These are phyloP conservation scores for Sus cebifrons DNA, from an alignment of 2,797 vertebrate genomes.

Conservation along the genomic window DNA sequence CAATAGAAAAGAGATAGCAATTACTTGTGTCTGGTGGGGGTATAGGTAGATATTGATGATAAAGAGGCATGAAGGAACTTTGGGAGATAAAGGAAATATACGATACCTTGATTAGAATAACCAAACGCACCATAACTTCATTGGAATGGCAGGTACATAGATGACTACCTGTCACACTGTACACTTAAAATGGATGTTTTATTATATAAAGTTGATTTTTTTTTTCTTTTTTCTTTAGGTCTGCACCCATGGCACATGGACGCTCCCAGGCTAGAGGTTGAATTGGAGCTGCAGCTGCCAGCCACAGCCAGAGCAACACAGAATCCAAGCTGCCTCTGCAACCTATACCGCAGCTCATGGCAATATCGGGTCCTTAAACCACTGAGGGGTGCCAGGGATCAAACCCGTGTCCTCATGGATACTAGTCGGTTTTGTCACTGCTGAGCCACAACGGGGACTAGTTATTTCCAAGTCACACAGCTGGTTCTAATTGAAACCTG, in stretches of 20 bases:
- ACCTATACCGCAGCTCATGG: too few species aligned
- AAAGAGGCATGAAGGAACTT: not conserved
- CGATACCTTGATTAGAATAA: not conserved
- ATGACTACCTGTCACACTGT: not conserved
- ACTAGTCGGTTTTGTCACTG: too few species aligned
- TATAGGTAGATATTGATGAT: not conserved
- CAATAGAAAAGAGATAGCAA: not conserved
- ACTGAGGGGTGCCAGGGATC: too few species aligned
- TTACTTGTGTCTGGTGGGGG: not conserved
- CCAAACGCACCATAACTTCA: not conserved
- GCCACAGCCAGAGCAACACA: too few species aligned
- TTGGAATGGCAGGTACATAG: not conserved
- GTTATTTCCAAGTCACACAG: not conserved
- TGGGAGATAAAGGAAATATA: not conserved
- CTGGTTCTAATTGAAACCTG: conserved; percentile 2
- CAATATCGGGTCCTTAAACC: too few species aligned
- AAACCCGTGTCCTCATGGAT: too few species aligned
- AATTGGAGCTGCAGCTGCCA: too few species aligned
- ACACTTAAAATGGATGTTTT: not conserved
- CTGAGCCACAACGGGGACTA: too few species aligned
- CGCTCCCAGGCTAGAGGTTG: too few species aligned
- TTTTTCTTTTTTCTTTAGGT: too few species aligned
- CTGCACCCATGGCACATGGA: too few species aligned
- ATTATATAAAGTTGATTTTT: not conserved
- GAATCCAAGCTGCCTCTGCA: too few species aligned